phyloP scores from a whole-genome alignment of 2,797 vertebrate genomes.

The Aldrovandia affinis region DNA sequence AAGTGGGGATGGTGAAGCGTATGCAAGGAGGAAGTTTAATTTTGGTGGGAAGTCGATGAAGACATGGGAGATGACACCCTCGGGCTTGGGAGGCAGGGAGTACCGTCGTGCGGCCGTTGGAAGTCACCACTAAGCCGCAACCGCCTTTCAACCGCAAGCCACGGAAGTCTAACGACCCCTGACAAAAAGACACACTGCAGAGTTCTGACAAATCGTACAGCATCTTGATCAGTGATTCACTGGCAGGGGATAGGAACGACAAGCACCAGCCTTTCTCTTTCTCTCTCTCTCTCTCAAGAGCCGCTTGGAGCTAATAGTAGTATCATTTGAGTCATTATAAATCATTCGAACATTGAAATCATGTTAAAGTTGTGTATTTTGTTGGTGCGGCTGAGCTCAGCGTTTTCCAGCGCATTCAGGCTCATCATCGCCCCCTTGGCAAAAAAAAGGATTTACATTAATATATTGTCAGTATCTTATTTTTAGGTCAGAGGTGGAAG shows the following conservation, averaged over 20 bases:
- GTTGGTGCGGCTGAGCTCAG: not conserved
- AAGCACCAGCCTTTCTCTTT: not conserved
- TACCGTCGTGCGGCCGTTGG: too few relatives aligned
- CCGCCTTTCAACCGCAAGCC: not conserved
- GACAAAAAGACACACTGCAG: not conserved
- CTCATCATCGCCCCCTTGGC: not conserved
- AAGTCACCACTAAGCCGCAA: too few relatives aligned
- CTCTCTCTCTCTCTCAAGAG: not conserved
- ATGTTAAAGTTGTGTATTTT: not conserved
- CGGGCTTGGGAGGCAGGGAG: too few relatives aligned
- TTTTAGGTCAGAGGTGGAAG: conserved; percentile 20
- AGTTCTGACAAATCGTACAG: not conserved
- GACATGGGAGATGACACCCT: too few relatives aligned
- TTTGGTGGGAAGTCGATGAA: too few relatives aligned
- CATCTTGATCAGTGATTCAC: not conserved
- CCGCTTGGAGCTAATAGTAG: not conserved
- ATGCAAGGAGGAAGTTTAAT: too few relatives aligned
- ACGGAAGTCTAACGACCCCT: not conserved
- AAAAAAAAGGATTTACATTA: not conserved
- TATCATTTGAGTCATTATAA: not conserved
- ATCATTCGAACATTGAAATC: not conserved
- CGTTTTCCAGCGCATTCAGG: not conserved
- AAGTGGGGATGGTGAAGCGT: too few relatives aligned
- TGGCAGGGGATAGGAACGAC: not conserved
- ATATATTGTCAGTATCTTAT: conserved; percentile 35